Conservation (phyloP, 2,888 invertebrate genomes). For the Blastobasis lacticolella region DNA sequence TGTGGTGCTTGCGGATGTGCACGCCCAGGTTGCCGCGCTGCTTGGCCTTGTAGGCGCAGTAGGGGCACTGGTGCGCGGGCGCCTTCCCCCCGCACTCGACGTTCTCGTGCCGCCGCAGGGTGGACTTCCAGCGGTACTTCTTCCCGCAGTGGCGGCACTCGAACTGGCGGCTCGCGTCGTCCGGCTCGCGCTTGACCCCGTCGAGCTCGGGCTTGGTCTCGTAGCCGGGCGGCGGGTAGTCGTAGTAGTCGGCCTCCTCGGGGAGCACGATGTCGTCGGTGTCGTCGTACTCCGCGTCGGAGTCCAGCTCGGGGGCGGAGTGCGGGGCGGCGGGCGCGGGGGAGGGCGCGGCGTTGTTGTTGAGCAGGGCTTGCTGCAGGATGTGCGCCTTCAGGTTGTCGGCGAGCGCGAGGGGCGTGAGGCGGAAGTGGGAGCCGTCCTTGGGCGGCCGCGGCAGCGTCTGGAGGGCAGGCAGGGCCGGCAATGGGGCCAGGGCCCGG, state of each 20-base stretch:
- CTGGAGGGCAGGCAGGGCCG: constrained; percentile 38
- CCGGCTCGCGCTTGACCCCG: constrained; percentile 44
- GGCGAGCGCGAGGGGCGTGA: constrained; percentile 19
- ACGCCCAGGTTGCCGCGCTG: constrained; percentile 88
- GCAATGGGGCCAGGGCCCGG: constrained; percentile 20
- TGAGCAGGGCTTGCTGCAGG: constrained; percentile 54
- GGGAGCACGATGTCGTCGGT: constrained; percentile 69
- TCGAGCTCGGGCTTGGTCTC: constrained; percentile 48
- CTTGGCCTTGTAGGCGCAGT: constrained; percentile 85
- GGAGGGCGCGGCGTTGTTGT: constrained; percentile 41
- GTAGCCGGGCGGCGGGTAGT: constrained; percentile 20
- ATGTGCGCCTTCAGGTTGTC: constrained; percentile 48
- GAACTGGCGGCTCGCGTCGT: constrained; percentile 77
- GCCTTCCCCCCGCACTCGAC: constrained; percentile 90
- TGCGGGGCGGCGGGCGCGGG: constrained; percentile 33
- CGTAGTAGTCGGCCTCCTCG: constrained; percentile 50
- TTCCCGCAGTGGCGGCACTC: constrained; percentile 89
- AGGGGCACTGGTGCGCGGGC: constrained; percentile 86
- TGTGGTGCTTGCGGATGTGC: constrained; percentile 86
- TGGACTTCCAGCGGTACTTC: constrained; percentile 90
- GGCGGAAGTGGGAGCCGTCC: constrained; percentile 16
- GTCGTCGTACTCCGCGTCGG: constrained; percentile 66
- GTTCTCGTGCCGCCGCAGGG: constrained; percentile 86
- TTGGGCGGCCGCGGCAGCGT: constrained; percentile 27
- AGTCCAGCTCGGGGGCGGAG: constrained; percentile 62